A percentile compares a stretch with the other conserved stretches of the same genome.
These are phyloP conservation scores for Danio choprae DNA, from an alignment of 2,797 vertebrate genomes.

Conservation along the genomic window DNA sequence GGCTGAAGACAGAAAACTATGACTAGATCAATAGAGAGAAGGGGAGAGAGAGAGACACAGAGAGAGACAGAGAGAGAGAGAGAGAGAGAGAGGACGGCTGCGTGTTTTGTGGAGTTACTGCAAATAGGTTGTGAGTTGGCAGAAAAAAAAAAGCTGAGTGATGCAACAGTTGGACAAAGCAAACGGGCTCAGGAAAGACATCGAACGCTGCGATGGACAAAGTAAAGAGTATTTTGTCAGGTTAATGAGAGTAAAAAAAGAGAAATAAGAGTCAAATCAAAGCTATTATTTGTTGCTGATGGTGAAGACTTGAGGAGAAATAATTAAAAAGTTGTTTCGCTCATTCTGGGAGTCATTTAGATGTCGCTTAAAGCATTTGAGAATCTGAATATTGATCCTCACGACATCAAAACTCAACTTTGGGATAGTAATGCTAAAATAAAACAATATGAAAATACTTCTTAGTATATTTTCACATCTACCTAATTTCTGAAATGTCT, in stretches of 20 bases:
- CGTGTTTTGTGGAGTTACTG: slow-evolving; percentile 54
- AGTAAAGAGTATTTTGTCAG: neutral
- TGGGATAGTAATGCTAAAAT: neutral
- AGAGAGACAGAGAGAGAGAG: slow-evolving; percentile 55
- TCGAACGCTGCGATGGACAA: neutral
- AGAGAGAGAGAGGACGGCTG: slow-evolving; percentile 50
- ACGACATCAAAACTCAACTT: neutral
- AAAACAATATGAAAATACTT: no score
- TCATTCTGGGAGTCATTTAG: neutral
- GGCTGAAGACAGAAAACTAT: slow-evolving; percentile 83
- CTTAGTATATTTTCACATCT: neutral
- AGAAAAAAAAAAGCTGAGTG: slow-evolving; percentile 43
- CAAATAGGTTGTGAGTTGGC: slow-evolving; percentile 55
- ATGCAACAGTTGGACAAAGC: slow-evolving; percentile 50
- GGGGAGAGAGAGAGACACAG: slow-evolving; percentile 58
- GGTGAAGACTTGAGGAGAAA: no score
- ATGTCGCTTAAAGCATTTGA: neutral
- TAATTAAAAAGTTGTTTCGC: neutral
- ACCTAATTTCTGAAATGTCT: neutral
- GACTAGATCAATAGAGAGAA: slow-evolving; percentile 82
- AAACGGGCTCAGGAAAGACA: slow-evolving; percentile 19
- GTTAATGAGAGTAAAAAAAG: neutral
- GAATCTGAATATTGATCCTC: neutral
- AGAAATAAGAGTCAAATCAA: neutral
- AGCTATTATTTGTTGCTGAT: neutral